Conservation (phyloP, 2,888 invertebrate genomes). For the Macaria notata region DNA sequence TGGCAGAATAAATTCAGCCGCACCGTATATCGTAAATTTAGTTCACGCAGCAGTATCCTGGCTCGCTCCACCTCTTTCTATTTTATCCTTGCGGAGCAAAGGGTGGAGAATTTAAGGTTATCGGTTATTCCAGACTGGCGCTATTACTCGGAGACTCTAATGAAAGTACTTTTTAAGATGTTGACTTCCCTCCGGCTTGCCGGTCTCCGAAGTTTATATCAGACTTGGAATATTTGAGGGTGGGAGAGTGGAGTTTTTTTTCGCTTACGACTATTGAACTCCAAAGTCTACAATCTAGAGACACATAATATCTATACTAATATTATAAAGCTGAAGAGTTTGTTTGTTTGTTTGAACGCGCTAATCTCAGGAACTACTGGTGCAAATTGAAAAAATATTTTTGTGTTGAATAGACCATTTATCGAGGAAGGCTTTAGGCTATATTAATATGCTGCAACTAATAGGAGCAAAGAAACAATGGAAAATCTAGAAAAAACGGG, state of each 20-base stretch:
- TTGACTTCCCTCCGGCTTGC: neutral
- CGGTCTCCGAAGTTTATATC: slow-evolving; percentile 5
- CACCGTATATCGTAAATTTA: slow-evolving; percentile 37
- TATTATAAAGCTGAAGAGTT: no score
- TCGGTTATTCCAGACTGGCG: slow-evolving; percentile 16
- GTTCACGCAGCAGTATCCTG: slow-evolving; percentile 33
- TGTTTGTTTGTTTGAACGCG: no score
- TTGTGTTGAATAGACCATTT: no score
- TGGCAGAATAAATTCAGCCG: slow-evolving; percentile 32
- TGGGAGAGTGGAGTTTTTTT: neutral
- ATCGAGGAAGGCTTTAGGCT: no score
- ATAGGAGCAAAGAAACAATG: no score
- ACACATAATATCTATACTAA: no score
- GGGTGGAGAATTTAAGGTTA: slow-evolving; percentile 24
- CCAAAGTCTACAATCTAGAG: no score
- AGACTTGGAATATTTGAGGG: neutral
- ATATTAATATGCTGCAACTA: no score
- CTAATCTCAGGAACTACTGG: no score
- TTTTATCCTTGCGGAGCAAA: slow-evolving; percentile 22
- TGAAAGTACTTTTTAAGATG: slow-evolving; percentile 17
- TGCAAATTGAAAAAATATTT: no score
- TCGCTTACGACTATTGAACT: no score
- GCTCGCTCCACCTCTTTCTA: slow-evolving; percentile 29
- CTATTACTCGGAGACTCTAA: slow-evolving; percentile 16
- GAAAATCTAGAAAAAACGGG: no score